Percentiles rank a stretch among this genome's conserved stretches.
These are phyloP conservation scores for Bagarius yarrelli DNA, from an alignment of 2,113 vertebrate genomes.

Conservation along the genomic window DNA sequence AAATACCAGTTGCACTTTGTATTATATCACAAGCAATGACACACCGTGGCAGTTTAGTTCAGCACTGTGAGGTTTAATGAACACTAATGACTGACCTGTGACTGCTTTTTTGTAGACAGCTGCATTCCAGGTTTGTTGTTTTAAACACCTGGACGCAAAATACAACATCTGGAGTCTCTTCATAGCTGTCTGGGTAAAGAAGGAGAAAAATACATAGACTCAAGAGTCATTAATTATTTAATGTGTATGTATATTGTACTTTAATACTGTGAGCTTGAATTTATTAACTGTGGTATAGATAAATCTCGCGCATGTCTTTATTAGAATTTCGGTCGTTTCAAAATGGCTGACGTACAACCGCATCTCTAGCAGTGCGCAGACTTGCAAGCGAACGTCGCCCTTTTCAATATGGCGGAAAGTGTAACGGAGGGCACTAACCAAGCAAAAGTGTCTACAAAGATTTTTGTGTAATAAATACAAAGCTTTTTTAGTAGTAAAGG, in stretches of 20 bases:
- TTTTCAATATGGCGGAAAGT: not conserved
- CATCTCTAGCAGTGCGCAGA: not conserved
- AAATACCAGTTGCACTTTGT: not conserved
- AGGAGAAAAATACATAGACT: not conserved
- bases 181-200: slow-evolving; percentile 53
- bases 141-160: slow-evolving; percentile 30
- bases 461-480: too few species aligned
- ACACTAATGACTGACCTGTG: not conserved
- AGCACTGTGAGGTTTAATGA: not conserved
- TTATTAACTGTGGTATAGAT: too few species aligned
- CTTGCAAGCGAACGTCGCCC: not conserved
- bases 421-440: too few species aligned
- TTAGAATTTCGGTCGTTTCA: not conserved
- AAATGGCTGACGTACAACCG: not conserved
- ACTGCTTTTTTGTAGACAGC: not conserved
- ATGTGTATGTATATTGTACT: not conserved
- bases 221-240: not conserved
- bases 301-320: too few species aligned
- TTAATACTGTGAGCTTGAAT: not conserved
- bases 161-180: slow-evolving; percentile 50
- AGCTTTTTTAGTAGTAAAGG: too few species aligned
- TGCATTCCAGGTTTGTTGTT: not conserved
- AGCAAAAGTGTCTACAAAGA: too few species aligned
- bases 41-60: not conserved
- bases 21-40: not conserved